phyloP scores from a whole-genome alignment of 2,888 invertebrate genomes.

The Adineta ricciae region DNA sequence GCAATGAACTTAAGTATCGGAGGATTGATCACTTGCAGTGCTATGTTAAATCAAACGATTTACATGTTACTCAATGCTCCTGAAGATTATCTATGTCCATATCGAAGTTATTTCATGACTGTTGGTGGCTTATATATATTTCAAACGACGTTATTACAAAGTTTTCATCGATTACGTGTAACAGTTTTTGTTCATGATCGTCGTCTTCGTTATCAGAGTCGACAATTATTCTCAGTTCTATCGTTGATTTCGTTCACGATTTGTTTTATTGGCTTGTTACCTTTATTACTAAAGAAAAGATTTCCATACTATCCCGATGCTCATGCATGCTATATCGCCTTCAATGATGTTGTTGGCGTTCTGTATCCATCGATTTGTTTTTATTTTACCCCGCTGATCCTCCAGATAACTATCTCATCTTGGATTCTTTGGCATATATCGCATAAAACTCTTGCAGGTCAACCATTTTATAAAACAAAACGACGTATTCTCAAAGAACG shows the following conservation, averaged over 20 bases:
- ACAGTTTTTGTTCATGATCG: neutral
- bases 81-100: neutral
- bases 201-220: neutral
- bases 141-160: neutral
- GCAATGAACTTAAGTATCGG: neutral
- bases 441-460: neutral
- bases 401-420: neutral
- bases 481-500: neutral
- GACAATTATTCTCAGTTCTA: neutral
- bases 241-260: neutral
- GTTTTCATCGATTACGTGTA: neutral
- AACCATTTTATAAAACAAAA: neutral
- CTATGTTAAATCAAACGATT: neutral
- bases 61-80: neutral
- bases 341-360: neutral
- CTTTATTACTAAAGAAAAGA: neutral
- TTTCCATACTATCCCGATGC: neutral
- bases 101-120: neutral
- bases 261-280: neutral
- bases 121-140: neutral
- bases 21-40: neutral
- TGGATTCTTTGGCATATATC: neutral
- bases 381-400: neutral
- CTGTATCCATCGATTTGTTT: neutral
- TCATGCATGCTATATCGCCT: neutral